These are phyloP conservation scores for Rhagonycha fulva DNA, from an alignment of 2,888 invertebrate genomes.

Conservation along the genomic window DNA sequence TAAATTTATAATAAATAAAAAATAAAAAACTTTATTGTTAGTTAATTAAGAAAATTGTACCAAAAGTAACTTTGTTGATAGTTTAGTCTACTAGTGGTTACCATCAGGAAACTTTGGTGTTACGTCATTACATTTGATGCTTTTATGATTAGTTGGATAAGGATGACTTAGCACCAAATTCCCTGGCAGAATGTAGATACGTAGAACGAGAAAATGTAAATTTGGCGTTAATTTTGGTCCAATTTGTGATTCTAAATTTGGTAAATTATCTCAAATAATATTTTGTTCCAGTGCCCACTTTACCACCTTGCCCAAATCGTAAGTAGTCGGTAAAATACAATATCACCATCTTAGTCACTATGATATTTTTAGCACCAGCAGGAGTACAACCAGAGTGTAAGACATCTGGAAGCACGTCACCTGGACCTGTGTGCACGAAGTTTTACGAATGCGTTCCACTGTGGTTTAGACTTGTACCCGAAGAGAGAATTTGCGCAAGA, in stretches of 20 bases:
- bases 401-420: neutral
- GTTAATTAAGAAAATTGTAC: neutral
- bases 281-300: conserved; percentile 8
- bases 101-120: too few species aligned
- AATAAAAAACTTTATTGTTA: neutral
- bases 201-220: too few species aligned
- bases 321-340: neutral
- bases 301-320: conserved; percentile 11
- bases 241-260: neutral
- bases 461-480: conserved; percentile 19
- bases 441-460: conserved; percentile 23
- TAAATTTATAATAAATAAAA: neutral
- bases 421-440: conserved; percentile 14
- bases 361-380: neutral
- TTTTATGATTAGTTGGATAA: too few species aligned
- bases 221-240: neutral
- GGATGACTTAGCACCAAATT: neutral
- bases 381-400: conserved; percentile 5
- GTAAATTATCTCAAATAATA: neutral
- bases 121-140: neutral
- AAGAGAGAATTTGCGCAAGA: conserved; percentile 7
- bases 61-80: too few species aligned
- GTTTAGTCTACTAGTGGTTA: too few species aligned
- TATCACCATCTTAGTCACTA: neutral
- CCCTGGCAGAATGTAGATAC: too few species aligned